These are phyloP conservation scores for Psettodes erumei DNA, from an alignment of 2,113 vertebrate species.

Conservation along the genomic window DNA sequence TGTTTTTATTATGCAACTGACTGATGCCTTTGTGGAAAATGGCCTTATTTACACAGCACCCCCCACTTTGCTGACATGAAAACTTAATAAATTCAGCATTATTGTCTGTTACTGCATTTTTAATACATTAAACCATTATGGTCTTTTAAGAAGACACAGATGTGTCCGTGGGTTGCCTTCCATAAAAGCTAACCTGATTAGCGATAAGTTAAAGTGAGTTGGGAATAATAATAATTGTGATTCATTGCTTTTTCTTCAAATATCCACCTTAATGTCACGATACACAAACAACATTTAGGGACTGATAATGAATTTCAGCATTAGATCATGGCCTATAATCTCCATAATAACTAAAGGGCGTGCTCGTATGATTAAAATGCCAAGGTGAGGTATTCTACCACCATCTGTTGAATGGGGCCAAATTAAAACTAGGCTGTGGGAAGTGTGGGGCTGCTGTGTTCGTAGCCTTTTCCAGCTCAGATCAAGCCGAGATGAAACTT, in stretches of 20 bases:
- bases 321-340: slow-evolving; percentile 30
- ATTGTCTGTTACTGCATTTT: slow-evolving; percentile 58
- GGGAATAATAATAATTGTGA: slow-evolving; percentile 55
- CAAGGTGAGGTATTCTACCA: slow-evolving; percentile 47
- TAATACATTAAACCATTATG: slow-evolving; percentile 45
- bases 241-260: slow-evolving; percentile 48
- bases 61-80: slow-evolving; percentile 33
- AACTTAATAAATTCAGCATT: slow-evolving; percentile 38
- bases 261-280: slow-evolving; percentile 24
- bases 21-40: slow-evolving; percentile 41
- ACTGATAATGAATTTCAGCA: slow-evolving; percentile 53
- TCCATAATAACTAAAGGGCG: slow-evolving; percentile 30
- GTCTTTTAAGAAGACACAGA: slow-evolving; percentile 59
- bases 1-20: slow-evolving; percentile 34
- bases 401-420: slow-evolving; percentile 58
- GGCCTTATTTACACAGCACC: slow-evolving; percentile 19
- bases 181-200: slow-evolving; percentile 60
- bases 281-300: slow-evolving; percentile 56
- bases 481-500: slow-evolving; percentile 72
- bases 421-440: slow-evolving; percentile 45
- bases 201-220: slow-evolving; percentile 48
- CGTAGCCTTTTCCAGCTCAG: slow-evolving; percentile 65
- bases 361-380: slow-evolving; percentile 53
- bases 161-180: slow-evolving; percentile 49
- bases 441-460: slow-evolving; percentile 11